Conservation (phyloP, 2,888 invertebrate genomes). For the Frankliniella intonsa region DNA sequence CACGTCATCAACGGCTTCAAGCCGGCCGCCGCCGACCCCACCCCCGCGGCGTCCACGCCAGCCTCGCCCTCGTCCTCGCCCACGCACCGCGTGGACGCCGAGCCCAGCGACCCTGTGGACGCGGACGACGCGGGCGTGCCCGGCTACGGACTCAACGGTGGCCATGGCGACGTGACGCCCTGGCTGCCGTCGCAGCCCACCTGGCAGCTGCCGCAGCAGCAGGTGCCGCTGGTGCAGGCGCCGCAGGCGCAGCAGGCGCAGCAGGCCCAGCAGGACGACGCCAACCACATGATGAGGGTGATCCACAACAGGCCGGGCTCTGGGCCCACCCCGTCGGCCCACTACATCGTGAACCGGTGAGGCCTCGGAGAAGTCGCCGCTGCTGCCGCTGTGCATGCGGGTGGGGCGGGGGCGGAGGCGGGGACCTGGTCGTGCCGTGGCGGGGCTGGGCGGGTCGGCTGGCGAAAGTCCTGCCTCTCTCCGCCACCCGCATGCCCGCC, state of each 20-base stretch:
- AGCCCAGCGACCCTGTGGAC: slow-evolving; percentile 15
- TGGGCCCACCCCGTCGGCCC: background rate
- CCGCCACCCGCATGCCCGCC: background rate
- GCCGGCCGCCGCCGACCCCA: slow-evolving; percentile 22
- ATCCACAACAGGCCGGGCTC: slow-evolving; percentile 12
- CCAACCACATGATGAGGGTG: background rate
- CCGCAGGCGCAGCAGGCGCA: background rate
- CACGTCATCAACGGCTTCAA: slow-evolving; percentile 22
- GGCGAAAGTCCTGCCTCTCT: no score
- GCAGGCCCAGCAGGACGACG: background rate
- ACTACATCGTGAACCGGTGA: slow-evolving; percentile 44
- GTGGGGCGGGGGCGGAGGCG: background rate
- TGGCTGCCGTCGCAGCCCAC: slow-evolving; percentile 45
- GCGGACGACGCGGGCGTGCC: background rate
- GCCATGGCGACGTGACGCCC: slow-evolving; percentile 46
- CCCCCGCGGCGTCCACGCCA: no score
- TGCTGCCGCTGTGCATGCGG: background rate
- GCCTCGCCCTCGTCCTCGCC: background rate
- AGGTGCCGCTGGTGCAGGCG: background rate
- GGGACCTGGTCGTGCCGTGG: background rate
- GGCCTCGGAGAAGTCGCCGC: background rate
- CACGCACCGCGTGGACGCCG: slow-evolving; percentile 39
- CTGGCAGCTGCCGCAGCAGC: slow-evolving; percentile 7
- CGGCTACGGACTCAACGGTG: slow-evolving; percentile 1
- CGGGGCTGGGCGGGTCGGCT: no score